phyloP scores from a whole-genome alignment of 2,888 invertebrate genomes.

The Drosophila anomalata region DNA sequence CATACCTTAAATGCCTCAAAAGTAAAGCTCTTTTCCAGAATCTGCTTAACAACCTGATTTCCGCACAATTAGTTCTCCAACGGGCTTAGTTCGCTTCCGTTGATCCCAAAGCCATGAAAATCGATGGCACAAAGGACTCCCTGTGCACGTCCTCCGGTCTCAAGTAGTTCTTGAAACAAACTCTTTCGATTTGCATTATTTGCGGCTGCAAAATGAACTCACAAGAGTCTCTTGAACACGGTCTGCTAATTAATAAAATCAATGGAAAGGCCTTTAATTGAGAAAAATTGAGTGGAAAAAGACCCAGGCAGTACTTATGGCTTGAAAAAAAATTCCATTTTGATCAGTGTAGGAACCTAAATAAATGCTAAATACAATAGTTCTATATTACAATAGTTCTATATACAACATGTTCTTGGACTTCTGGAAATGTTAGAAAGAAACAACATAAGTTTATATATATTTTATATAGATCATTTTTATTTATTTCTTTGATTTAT shows the following conservation, averaged over 20 bases:
- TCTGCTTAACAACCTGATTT: slow-evolving; percentile 56
- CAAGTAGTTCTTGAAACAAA: slow-evolving; percentile 25
- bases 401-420: background rate
- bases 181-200: slow-evolving; percentile 44
- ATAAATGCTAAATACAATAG: background rate
- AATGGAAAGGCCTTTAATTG: slow-evolving; percentile 58
- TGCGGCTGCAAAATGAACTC: slow-evolving; percentile 21
- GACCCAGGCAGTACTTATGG: background rate
- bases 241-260: slow-evolving; percentile 73
- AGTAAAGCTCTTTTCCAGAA: slow-evolving; percentile 4
- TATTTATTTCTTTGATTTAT: background rate
- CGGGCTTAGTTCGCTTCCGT: slow-evolving; percentile 33
- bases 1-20: background rate
- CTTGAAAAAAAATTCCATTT: no score
- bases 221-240: slow-evolving; percentile 67
- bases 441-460: no score
- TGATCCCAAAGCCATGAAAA: slow-evolving; percentile 33
- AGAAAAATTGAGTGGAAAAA: slow-evolving; percentile 52
- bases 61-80: slow-evolving; percentile 69
- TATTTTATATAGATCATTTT: no score
- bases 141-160: slow-evolving; percentile 19
- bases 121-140: slow-evolving; percentile 34
- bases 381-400: no score
- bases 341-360: background rate
- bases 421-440: no score